Evolutionary conservation across 2,113 vertebrate genomes (phyloP).

Genomic region (Onychorhynchus coronatus): DNA sequence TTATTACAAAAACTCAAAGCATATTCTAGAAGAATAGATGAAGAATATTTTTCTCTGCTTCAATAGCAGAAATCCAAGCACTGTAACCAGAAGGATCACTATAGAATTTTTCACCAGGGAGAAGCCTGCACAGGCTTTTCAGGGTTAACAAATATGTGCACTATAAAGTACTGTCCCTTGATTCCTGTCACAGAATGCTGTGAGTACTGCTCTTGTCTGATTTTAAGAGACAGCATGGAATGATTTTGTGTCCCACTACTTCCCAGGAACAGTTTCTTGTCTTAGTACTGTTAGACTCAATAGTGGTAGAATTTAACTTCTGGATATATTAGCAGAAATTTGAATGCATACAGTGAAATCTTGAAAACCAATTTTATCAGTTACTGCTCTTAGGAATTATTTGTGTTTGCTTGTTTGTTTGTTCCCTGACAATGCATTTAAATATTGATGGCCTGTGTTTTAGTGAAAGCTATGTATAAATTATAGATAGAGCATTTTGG

Average conservation of each 20-base stretch:
- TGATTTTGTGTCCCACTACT: neutral
- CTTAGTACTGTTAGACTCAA: neutral
- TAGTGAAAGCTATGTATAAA: neutral
- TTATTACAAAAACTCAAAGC: neutral
- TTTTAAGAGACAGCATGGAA: neutral
- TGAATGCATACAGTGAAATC: neutral
- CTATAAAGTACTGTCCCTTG: neutral
- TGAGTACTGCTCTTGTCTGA: neutral
- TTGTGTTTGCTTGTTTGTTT: neutral
- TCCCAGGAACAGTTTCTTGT: neutral
- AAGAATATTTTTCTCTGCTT: neutral
- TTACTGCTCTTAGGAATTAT: neutral
- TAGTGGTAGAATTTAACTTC: neutral
- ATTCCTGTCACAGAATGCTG: neutral
- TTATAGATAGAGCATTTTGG: neutral
- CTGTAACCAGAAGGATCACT: neutral
- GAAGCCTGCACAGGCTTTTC: neutral
- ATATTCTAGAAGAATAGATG: neutral
- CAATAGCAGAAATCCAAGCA: neutral
- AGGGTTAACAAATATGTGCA: neutral
- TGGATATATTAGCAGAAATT: neutral
- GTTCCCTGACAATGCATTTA: neutral
- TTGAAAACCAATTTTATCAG: neutral
- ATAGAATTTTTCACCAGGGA: neutral
- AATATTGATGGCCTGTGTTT: neutral